Conservation (phyloP, 1,140 invertebrate species). For the Lepidurus apus region DNA sequence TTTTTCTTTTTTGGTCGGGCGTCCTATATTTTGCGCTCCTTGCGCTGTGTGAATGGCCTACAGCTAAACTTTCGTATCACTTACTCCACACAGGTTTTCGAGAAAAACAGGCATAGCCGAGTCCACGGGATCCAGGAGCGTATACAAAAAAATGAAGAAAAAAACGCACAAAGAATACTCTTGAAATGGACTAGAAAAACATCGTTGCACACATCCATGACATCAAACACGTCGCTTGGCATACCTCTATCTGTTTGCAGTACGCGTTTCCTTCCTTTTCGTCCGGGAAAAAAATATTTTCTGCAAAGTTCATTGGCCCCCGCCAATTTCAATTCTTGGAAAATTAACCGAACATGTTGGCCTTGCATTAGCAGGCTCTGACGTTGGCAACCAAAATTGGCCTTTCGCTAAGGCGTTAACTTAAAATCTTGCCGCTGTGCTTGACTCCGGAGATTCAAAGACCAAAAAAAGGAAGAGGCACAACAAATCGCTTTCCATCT, state of each 20-base stretch:
- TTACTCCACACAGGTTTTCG: conserved; percentile 4
- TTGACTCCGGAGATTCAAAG: not conserved
- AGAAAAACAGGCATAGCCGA: not conserved
- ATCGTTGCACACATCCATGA: no score
- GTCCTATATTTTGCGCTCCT: conserved; percentile 11
- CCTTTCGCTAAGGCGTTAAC: not conserved
- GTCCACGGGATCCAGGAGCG: not conserved
- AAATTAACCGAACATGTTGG: not conserved
- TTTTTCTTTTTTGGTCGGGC: not conserved
- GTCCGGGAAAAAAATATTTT: not conserved
- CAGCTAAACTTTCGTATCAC: conserved; percentile 15
- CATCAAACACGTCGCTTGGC: not conserved
- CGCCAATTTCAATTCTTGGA: not conserved
- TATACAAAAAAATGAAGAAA: no score
- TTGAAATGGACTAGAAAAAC: no score
- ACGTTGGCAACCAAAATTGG: not conserved
- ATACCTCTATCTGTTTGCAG: not conserved
- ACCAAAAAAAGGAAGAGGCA: no score
- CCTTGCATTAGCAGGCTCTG: not conserved
- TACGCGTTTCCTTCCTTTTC: not conserved
- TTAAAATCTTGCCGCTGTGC: not conserved
- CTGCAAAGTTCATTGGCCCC: conserved; percentile 9
- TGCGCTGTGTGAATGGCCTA: not conserved
- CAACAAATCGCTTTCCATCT: no score
- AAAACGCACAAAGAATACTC: no score